Conservation (phyloP, 2,888 invertebrate species). For the Agrochola circellaris region DNA sequence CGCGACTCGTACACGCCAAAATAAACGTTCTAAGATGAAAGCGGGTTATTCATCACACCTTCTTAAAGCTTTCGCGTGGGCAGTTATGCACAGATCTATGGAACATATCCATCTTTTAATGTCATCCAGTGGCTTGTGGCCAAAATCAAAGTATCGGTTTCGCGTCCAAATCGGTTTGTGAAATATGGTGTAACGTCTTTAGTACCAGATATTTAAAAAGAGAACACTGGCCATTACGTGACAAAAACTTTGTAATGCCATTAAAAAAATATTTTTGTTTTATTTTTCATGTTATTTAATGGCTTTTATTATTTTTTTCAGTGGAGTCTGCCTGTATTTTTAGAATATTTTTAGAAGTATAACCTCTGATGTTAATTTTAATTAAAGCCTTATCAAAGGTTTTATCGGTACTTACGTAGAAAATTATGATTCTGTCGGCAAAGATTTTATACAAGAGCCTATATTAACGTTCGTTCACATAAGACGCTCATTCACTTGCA, state of each 20-base stretch:
- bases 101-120: constrained; percentile 30
- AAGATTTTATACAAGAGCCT: not conserved
- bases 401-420: not conserved
- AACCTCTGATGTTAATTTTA: not conserved
- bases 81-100: constrained; percentile 5
- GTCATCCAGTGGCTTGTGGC: constrained; percentile 35
- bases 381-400: not conserved
- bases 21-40: not conserved
- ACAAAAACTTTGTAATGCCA: not conserved
- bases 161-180: not conserved
- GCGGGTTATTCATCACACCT: not conserved
- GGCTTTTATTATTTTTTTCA: not conserved
- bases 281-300: not conserved
- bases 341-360: not conserved
- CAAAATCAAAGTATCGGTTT: constrained; percentile 17
- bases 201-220: not conserved
- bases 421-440: not conserved
- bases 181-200: constrained; percentile 26
- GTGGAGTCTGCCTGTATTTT: not conserved
- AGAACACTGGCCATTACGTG: not conserved
- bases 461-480: not conserved
- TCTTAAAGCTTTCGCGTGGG: constrained; percentile 1
- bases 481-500: not conserved
- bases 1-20: not conserved
- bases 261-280: not conserved